Percentiles rank a stretch among this genome's conserved stretches.
Conservation (phyloP, 2,797 vertebrate genomes). For the Poecilia wingei region DNA sequence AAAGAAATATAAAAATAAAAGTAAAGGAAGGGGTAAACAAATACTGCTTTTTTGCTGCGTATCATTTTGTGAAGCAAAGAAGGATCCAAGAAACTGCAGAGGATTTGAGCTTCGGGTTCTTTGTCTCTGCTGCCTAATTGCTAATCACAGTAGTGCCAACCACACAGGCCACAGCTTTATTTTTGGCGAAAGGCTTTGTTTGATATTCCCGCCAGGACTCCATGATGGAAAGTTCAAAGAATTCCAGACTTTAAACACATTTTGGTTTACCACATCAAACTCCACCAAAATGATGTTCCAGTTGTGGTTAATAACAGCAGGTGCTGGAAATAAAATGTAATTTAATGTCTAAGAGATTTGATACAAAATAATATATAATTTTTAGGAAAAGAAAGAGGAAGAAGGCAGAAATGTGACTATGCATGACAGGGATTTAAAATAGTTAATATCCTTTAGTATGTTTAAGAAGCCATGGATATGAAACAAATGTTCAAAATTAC, state of each 20-base stretch:
- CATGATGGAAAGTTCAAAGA: conserved; percentile 7
- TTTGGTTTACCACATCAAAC: conserved; percentile 7
- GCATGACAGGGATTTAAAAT: not conserved
- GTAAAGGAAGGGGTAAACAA: conserved; percentile 4
- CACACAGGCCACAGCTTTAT: not conserved
- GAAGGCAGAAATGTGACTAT: not conserved
- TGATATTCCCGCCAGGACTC: not conserved
- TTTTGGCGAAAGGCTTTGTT: not conserved
- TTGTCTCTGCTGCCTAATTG: conserved; percentile 17
- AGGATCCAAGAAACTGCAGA: not conserved
- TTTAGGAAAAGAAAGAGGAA: not conserved
- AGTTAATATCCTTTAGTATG: too few relatives aligned
- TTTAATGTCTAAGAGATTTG: not conserved
- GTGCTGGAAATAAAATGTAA: not conserved
- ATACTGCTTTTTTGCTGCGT: not conserved
- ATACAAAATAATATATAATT: not conserved
- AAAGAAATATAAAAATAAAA: not conserved
- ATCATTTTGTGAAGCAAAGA: not conserved
- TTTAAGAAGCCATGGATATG: not conserved
- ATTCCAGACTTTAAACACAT: conserved; percentile 14
- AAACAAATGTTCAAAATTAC: not conserved
- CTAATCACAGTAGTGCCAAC: conserved; percentile 14
- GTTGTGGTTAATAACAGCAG: not conserved
- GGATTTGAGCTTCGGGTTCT: conserved; percentile 1
- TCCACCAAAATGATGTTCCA: not conserved